These are phyloP conservation scores for Gambusia yucatana DNA, from an alignment of 2,797 vertebrate species.

Conservation along the genomic window DNA sequence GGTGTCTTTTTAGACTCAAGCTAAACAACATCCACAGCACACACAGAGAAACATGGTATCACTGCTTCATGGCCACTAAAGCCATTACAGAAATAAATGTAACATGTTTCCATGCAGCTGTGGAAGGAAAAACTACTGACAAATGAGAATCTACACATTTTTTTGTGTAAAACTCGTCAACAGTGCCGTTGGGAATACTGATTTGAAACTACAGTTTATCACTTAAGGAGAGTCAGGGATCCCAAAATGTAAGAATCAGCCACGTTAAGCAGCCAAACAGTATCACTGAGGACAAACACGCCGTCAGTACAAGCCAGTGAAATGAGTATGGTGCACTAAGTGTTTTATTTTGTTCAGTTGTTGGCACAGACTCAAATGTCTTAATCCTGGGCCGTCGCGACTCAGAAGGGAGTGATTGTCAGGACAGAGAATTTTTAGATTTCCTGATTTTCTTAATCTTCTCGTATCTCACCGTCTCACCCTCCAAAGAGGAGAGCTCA, in stretches of 20 bases:
- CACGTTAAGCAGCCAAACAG: constrained; percentile 63
- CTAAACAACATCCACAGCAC: constrained; percentile 38
- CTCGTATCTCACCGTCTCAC: constrained; percentile 75
- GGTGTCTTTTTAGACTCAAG: constrained; percentile 33
- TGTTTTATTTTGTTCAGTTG: constrained; percentile 43
- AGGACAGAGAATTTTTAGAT: constrained; percentile 66
- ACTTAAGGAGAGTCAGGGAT: constrained; percentile 52
- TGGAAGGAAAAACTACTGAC: constrained; percentile 30
- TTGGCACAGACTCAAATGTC: constrained; percentile 72
- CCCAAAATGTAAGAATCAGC: constrained; percentile 62
- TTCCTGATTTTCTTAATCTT: constrained; percentile 75
- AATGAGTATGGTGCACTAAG: constrained; percentile 43
- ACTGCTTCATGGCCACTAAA: constrained; percentile 34
- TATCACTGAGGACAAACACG: constrained; percentile 63
- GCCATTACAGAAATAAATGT: constrained; percentile 43
- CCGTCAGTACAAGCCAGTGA: constrained; percentile 63
- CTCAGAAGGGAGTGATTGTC: constrained; percentile 64
- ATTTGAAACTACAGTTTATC: constrained; percentile 8
- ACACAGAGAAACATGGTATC: constrained; percentile 43
- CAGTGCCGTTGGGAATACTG: not conserved
- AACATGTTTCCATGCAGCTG: constrained; percentile 47
- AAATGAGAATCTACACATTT: constrained; percentile 19
- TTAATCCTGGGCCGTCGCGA: constrained; percentile 53
- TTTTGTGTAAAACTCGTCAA: constrained; percentile 18
- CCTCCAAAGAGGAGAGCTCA: constrained; percentile 77